phyloP scores from a whole-genome alignment of 2,113 vertebrate genomes.

The Hydrolagus affinis region DNA sequence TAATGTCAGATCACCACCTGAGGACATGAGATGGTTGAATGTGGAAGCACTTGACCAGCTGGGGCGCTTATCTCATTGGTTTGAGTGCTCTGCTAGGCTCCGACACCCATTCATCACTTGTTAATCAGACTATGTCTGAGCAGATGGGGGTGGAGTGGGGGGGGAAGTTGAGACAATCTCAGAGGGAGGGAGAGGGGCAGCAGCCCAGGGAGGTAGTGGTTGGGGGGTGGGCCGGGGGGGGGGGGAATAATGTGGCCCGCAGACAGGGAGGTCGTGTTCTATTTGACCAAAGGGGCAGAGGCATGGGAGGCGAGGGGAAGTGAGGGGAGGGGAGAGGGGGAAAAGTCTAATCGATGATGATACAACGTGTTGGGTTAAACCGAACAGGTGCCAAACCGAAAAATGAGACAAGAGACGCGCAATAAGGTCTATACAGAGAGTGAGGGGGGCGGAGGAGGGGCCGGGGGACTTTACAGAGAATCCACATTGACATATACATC shows the following conservation, averaged over 20 bases:
- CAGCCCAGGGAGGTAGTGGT: background rate
- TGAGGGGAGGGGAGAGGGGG: background rate
- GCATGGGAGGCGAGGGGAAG: background rate
- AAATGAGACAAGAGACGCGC: no score
- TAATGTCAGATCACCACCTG: slow-evolving; percentile 10
- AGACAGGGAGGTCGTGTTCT: slow-evolving; percentile 6
- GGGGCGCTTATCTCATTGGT: background rate
- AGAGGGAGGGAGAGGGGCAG: background rate
- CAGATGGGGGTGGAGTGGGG: background rate
- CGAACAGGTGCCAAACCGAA: slow-evolving; percentile 24
- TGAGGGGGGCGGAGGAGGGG: no score
- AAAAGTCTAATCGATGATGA: background rate
- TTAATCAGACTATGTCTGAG: background rate
- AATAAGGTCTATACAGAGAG: no score
- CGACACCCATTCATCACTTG: background rate
- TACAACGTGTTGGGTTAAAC: background rate
- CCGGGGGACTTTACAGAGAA: no score
- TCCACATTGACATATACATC: no score
- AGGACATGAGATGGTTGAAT: background rate
- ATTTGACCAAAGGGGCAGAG: background rate
- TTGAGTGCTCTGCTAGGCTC: background rate
- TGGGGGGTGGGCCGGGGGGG: no score
- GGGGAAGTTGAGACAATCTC: no score
- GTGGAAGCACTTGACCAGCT: background rate
- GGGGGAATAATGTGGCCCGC: background rate